Percentiles rank a stretch among this genome's conserved stretches.
phyloP scores from a whole-genome alignment of 2,113 vertebrate species.

The Falco punctatus region DNA sequence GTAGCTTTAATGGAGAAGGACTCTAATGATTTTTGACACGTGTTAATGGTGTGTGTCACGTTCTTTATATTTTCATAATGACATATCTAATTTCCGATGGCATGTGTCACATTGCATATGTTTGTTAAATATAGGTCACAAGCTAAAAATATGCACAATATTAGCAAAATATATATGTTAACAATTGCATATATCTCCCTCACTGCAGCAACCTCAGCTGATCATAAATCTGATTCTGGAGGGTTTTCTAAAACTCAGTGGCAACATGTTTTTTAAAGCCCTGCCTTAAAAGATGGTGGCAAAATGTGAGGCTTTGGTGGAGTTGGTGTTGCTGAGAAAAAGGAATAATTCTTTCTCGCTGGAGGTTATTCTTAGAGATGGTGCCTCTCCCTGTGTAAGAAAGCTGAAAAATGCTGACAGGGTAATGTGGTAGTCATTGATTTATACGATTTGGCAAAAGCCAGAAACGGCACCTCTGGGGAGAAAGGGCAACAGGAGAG shows the following conservation, averaged over 20 bases:
- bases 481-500: neutral
- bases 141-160: slow-evolving; percentile 12
- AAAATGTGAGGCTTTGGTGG: neutral
- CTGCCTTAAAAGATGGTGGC: neutral
- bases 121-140: slow-evolving; percentile 37
- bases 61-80: neutral
- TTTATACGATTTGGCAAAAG: neutral
- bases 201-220: neutral
- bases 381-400: neutral
- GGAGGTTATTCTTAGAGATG: neutral
- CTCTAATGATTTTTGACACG: slow-evolving; percentile 42
- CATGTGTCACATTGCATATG: slow-evolving; percentile 46
- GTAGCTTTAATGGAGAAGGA: slow-evolving; percentile 22
- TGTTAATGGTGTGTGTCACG: slow-evolving; percentile 69
- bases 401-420: neutral
- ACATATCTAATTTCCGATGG: slow-evolving; percentile 32
- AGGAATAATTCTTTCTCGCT: neutral
- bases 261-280: neutral
- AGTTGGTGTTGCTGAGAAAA: neutral
- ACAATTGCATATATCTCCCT: neutral
- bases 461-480: neutral
- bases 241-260: neutral
- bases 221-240: neutral
- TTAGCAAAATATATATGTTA: slow-evolving; percentile 4
- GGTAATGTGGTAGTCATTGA: neutral